Conservation (phyloP, 2,797 vertebrate species). For the Lutra lutra region DNA sequence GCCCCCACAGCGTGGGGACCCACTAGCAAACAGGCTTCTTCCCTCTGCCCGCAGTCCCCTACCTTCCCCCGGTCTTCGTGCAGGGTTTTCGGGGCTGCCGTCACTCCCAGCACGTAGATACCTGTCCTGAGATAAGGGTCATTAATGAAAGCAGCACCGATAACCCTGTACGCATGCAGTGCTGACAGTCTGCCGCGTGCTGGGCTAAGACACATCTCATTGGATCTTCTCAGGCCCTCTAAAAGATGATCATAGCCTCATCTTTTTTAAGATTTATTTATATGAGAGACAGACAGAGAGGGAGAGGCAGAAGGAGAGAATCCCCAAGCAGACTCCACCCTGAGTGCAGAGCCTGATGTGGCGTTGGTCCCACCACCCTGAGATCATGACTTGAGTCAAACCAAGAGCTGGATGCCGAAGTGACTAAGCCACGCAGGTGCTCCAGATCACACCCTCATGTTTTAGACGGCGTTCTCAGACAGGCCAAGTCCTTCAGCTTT, state of each 20-base stretch:
- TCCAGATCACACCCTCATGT: not conserved
- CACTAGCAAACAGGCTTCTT: not conserved
- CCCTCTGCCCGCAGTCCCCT: not conserved
- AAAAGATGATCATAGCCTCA: not conserved
- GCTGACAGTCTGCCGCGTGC: not conserved
- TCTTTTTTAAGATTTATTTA: not conserved
- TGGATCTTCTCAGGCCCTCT: not conserved
- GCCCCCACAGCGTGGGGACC: not conserved
- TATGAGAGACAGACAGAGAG: not conserved
- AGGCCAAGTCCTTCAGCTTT: not conserved
- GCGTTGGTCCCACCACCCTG: not conserved
- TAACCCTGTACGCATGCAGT: not conserved
- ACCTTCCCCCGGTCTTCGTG: not conserved
- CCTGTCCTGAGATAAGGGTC: not conserved
- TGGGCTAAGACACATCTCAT: not conserved
- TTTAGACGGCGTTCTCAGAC: not conserved
- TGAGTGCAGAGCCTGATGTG: not conserved
- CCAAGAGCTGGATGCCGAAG: not conserved
- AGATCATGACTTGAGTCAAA: not conserved
- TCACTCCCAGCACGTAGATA: too few species aligned
- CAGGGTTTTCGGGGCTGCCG: not conserved
- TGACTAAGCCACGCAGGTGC: not conserved
- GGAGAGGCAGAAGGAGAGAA: not conserved
- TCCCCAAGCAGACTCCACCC: not conserved
- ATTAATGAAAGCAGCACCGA: not conserved